Conservation (phyloP, 2,888 invertebrate genomes). For the Latrodectus hesperus region DNA sequence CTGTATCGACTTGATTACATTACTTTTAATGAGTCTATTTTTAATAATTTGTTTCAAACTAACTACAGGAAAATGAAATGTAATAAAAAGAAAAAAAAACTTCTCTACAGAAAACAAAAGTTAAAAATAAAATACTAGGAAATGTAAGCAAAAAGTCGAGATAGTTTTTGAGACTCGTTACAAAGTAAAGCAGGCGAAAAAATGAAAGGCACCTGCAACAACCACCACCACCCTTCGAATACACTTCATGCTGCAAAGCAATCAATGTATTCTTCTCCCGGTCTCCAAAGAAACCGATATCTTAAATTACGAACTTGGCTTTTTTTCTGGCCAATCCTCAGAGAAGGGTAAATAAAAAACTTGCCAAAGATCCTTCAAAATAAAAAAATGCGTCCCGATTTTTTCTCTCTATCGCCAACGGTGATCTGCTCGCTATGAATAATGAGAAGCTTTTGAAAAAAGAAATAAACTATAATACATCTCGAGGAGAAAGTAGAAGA, state of each 20-base stretch:
- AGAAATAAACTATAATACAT: conserved; percentile 35
- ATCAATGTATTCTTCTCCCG: conserved; percentile 54
- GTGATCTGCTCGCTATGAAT: conserved; percentile 62
- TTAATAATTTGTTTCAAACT: too few species aligned
- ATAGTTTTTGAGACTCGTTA: conserved; percentile 64
- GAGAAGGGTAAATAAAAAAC: conserved; percentile 39
- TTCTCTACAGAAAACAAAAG: too few species aligned
- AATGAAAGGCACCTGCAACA: conserved; percentile 40
- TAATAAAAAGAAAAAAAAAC: too few species aligned
- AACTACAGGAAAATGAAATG: too few species aligned
- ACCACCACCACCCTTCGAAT: background rate
- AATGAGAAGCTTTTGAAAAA: conserved; percentile 42
- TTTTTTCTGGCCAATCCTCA: conserved; percentile 11
- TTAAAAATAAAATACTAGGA: too few species aligned
- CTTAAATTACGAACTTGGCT: conserved; percentile 66
- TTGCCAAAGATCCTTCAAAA: conserved; percentile 12
- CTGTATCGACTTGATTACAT: too few species aligned
- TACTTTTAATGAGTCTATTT: too few species aligned
- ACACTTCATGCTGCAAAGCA: conserved; percentile 26
- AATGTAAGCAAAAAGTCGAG: background rate
- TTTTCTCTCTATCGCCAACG: conserved; percentile 12
- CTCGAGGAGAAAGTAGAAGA: background rate
- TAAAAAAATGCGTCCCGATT: background rate
- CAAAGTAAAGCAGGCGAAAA: conserved; percentile 51
- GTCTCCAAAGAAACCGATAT: conserved; percentile 65